These are phyloP conservation scores for Leptopilina myrica DNA, from an alignment of 2,888 invertebrate species.

Conservation along the genomic window DNA sequence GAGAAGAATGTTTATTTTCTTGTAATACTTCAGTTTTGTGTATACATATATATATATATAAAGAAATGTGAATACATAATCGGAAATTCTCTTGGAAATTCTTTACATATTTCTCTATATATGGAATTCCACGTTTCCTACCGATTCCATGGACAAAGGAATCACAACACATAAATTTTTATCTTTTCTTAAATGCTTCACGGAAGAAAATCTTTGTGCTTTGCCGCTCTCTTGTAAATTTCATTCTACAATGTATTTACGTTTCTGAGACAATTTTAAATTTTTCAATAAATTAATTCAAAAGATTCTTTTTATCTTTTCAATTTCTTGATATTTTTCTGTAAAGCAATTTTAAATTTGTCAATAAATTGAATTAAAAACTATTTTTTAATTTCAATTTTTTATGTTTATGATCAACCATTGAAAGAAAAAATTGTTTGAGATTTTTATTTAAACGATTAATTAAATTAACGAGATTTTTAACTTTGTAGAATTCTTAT, in stretches of 20 bases:
- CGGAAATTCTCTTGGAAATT: not conserved
- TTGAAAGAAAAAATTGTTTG: too few species aligned
- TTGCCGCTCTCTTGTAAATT: not conserved
- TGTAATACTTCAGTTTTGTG: not conserved
- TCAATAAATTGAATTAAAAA: too few species aligned
- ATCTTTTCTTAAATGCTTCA: not conserved
- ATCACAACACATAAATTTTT: slow-evolving; percentile 4
- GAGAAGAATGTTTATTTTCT: not conserved
- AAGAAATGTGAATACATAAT: not conserved
- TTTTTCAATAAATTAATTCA: not conserved
- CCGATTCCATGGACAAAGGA: slow-evolving; percentile 4
- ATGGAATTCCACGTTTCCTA: not conserved
- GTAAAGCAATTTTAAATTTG: too few species aligned
- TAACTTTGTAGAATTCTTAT: too few species aligned
- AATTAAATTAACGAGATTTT: too few species aligned
- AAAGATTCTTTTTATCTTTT: not conserved
- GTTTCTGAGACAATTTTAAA: not conserved
- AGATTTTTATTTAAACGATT: too few species aligned
- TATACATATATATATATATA: not conserved
- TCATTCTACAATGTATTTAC: not conserved
- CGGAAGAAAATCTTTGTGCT: not conserved
- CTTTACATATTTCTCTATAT: not conserved
- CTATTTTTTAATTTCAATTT: too few species aligned
- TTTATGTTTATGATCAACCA: too few species aligned
- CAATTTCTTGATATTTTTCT: not conserved